phyloP scores from a whole-genome alignment of 2,113 vertebrate species.

The Cardinalis cardinalis region DNA sequence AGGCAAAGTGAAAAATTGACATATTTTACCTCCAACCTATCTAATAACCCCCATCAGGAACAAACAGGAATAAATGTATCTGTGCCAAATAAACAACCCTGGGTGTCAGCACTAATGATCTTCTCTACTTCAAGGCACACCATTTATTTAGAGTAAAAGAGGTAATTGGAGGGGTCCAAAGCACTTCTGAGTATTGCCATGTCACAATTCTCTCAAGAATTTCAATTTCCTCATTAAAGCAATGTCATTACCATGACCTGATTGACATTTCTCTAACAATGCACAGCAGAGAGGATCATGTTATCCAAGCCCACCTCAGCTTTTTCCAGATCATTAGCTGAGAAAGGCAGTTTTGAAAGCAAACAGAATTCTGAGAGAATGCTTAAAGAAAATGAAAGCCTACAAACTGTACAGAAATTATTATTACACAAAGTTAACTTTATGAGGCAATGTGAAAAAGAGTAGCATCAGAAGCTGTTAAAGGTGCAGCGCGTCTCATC shows the following conservation, averaged over 20 bases:
- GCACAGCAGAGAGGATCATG: neutral
- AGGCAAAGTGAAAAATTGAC: neutral
- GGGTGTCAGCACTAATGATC: neutral
- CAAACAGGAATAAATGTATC: neutral
- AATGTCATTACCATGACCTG: conserved; percentile 13
- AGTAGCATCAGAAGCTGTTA: neutral
- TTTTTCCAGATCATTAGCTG: neutral
- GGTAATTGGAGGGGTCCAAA: neutral
- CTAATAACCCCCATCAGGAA: neutral
- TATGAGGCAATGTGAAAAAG: neutral
- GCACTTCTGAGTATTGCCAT: neutral
- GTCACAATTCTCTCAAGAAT: neutral
- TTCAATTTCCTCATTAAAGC: neutral
- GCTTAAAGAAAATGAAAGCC: neutral
- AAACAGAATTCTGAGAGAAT: neutral
- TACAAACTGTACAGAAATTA: neutral
- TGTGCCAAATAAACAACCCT: neutral
- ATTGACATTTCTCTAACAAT: conserved; percentile 14
- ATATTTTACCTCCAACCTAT: neutral
- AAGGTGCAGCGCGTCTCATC: neutral
- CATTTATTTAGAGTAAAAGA: neutral
- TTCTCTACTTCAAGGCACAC: neutral
- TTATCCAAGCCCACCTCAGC: neutral
- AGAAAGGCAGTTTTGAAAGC: neutral
- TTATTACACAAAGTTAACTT: neutral